Base-by-base conservation (phyloP, 1,140 invertebrate species). In the Ceratina australensis region DNA sequence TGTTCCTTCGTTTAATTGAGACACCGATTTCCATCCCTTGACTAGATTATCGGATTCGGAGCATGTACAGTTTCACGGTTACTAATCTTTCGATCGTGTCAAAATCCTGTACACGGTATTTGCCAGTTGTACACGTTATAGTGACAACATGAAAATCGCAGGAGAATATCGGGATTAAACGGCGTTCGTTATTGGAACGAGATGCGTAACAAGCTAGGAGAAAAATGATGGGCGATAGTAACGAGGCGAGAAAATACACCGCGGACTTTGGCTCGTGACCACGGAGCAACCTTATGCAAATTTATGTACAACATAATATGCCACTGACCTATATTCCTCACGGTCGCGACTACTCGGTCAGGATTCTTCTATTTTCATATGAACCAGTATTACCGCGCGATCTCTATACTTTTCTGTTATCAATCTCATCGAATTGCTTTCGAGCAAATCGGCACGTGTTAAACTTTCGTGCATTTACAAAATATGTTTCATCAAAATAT, bases 321-420 rank as follows among this genome's bases (percentile, higher is more conserved):
- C 80, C 79, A 85, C 86, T 89, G 87, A 87, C 87, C 87, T 71
- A 88, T 88, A 88, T 89, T 84, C 76, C 84, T 86, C 85, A 86
- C 63, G 86, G 85, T 67, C 72, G 54, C 8, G 20, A 47, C 54
- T 74, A 79, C 20, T 59, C 49, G 47, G 12, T 54, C 67, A 47
- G 50, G n/a, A 76, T 69, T 72, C 60, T 72, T 60, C 56, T 72
- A 60, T 72, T 72, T 60, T 33, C 54, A 75, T 54, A 67, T 16
- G 22, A 60, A 81, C 79, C 26, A 47, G 42, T 64, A 75, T 26
- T 50, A 33, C 28, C 18, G 28, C 33, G 12, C 15, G 49, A 4
- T 42, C 60, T 1, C 12, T 50, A 50, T 50, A 15, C 12, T 50
- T 13, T 15, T 15, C 12, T 50, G 49, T 50, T 50, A 15, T 16